A percentile compares a stretch with the other conserved stretches of the same genome.
phyloP scores from a whole-genome alignment of 2,113 vertebrate genomes.

The Procavia capensis region DNA sequence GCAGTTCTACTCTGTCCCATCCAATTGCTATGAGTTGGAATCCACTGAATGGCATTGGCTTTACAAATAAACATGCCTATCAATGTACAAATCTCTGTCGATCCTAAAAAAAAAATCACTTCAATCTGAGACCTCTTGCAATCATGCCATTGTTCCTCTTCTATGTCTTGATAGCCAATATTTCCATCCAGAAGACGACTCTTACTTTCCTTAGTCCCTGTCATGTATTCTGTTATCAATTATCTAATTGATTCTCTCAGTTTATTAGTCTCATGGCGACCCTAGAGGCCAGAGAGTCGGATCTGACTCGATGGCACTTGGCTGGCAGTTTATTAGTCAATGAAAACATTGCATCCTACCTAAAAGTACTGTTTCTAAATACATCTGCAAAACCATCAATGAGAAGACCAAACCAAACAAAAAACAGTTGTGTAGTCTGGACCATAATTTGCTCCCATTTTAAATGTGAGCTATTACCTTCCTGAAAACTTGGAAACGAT shows the following conservation, averaged over 20 bases:
- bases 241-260: background rate
- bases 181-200: background rate
- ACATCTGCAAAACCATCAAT: background rate
- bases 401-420: background rate
- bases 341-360: background rate
- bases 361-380: background rate
- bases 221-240: background rate
- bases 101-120: background rate
- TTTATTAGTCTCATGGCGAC: too few species aligned
- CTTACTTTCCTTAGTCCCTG: background rate
- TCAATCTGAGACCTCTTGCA: background rate
- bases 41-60: too few species aligned
- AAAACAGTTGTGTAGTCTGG: background rate
- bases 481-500: slow-evolving; percentile 54
- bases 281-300: too few species aligned
- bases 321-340: too few species aligned
- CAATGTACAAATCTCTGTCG: background rate
- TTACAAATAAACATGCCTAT: background rate
- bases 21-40: too few species aligned
- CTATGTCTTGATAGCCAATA: background rate
- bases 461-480: slow-evolving; percentile 49
- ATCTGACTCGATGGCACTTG: too few species aligned
- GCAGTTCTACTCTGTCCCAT: too few species aligned
- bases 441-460: slow-evolving; percentile 45
- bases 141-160: background rate